Conservation (phyloP, 2,797 vertebrate genomes). For the Enteromius mattozi region DNA sequence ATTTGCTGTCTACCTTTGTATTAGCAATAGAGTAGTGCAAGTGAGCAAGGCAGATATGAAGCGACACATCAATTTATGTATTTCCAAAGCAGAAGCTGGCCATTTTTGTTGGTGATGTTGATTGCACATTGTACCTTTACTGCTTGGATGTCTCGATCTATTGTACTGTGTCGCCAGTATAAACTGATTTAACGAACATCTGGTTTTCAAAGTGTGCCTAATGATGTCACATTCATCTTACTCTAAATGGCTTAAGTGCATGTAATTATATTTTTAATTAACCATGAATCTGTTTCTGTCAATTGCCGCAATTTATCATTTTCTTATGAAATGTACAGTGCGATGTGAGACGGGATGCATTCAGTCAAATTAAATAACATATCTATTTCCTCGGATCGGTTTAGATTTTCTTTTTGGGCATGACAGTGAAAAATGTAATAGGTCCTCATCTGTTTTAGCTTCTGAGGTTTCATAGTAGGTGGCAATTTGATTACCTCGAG, state of each 20-base stretch:
- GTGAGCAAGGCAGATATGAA: conserved; percentile 56
- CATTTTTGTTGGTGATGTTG: conserved; percentile 72
- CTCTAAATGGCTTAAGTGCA: conserved; percentile 84
- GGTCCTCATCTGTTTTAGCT: conserved; percentile 62
- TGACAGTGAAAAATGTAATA: conserved; percentile 54
- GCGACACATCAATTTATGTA: conserved; percentile 56
- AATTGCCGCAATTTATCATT: conserved; percentile 80
- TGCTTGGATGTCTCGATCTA: conserved; percentile 76
- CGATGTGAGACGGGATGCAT: conserved; percentile 62
- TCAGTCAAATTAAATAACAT: conserved; percentile 65
- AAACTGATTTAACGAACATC: conserved; percentile 84
- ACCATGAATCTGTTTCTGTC: conserved; percentile 82
- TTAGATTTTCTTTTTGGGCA: conserved; percentile 56
- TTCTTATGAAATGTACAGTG: conserved; percentile 69
- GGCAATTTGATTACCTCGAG: conserved; percentile 62
- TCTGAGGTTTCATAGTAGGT: conserved; percentile 48
- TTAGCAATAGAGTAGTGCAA: conserved; percentile 9
- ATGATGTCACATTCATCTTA: conserved; percentile 84
- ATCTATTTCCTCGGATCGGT: conserved; percentile 53
- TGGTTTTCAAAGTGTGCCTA: conserved; percentile 82
- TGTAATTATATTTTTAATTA: conserved; percentile 86
- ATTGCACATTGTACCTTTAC: conserved; percentile 75
- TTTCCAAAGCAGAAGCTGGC: conserved; percentile 61
- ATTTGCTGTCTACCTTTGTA: conserved; percentile 3
- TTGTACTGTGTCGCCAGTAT: conserved; percentile 78